Base-by-base conservation (phyloP, 2,113 vertebrate genomes). In the Synchiropus splendidus region DNA sequence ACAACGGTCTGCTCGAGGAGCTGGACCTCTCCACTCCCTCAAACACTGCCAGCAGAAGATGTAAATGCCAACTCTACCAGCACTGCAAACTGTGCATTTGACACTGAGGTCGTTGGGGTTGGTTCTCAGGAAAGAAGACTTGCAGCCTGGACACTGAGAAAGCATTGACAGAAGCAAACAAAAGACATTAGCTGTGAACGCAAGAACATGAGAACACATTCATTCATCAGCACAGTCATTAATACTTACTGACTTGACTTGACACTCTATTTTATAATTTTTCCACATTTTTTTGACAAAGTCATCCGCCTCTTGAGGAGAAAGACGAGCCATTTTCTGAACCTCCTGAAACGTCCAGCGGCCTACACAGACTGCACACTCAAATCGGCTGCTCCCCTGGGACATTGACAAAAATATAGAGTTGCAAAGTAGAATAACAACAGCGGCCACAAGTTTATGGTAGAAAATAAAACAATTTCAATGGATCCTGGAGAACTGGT, bases 21-120 rank as follows among this genome's bases (percentile, higher is more conserved):
- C 18, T 1, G 10, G 37, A 35, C 75, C 77, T 45, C 54, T 70
- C 78, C 80, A 83, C n/a, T 61, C 34, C 14, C 30, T 54, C 41
- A 53, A 16, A 54, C 81, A 83, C 46, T 68, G 73, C 77, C 79
- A 83, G 43, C 80, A 83, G 64, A 83, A 83, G 12, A 21, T 37
- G 18, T 48, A 79, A 1, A 5, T 4, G 9, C 8, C 6, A 12
- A 36, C 37, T 12, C 14, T 47, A 2, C 45, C 41, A 2, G 49
- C 34, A 9, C 58, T 48, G 43, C 63, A 66, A n/a, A 45, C 3
- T 8, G 31, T 12, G 21, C 63, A 66, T 2, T 1, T 1, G 4
- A 52, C 52, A 5, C 45, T 12, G 6, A 66, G 36, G 9, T 52
- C 0, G 1, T 1, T 4, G 9, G 2, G 18, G 12, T 48, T 15